Evolutionary conservation across 2,888 invertebrate species (phyloP), one percentile per base, ranked within the genome.

Genomic region (Catonia carolina): DNA sequence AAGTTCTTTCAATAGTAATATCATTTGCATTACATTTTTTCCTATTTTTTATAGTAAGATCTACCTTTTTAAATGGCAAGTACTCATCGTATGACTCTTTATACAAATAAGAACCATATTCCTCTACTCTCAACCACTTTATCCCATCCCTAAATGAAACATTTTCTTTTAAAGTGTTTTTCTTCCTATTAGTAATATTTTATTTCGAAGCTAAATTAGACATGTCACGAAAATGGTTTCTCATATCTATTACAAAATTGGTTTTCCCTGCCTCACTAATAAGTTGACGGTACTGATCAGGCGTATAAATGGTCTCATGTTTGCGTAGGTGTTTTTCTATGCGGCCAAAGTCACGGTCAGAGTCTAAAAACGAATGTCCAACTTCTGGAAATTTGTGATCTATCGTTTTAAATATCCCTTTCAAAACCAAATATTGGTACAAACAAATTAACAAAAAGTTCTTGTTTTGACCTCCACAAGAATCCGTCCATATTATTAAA

Each of bases 321-420:
- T 64, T 66, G 39, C 67, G 58, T 35, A 69, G 49, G 36, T 64
- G 60, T 58, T 68, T 69, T 61, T 69, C 67, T 36, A 69, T 68
- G 18, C 64, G 53, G 35, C 67, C 67, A 64, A 69, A 69, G 64
- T 70, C 67, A 56, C 67, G 27, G 56, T 69, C 69, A 23, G 66
- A 68, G 60, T 70, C 69, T 37, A 69, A 55, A 62, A 66, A 69
- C 5, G 65, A 64, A 61, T 69, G 67, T n/a, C 67, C 69, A 17
- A 68, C 69, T 60, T 67, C 68, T 3, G 68, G 69, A 62, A 68
- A 70, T 61, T 70, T 69, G 59, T 70, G 67, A 23, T 69, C 67
- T 27, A 67, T 67, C 5, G 59, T 53, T 58, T 67, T 63, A 59
- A 67, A 68, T 45, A 61, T 55, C 27, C 64, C 64, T 61, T 66